Evolutionary conservation across 1,140 invertebrate species (phyloP), one percentile per base, ranked within the genome.

Genomic region (Drosophila jambulina): DNA sequence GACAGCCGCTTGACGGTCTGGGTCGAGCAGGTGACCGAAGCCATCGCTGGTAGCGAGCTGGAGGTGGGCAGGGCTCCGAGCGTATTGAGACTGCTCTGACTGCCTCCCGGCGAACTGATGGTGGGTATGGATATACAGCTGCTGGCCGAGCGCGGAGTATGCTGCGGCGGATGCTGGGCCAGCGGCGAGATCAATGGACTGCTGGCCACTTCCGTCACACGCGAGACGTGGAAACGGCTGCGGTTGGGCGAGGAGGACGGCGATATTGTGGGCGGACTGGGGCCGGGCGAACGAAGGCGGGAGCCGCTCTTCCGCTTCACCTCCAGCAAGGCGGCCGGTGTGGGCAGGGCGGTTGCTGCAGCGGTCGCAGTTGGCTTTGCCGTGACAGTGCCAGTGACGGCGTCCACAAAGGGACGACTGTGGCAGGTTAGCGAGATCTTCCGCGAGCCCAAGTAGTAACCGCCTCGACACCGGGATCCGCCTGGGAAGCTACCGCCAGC

Each of bases 161-260:
- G 69, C 13, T 63, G 70, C 7, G 74, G 78, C 27, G 90, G 90
- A 36, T 77, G 64, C 45, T 83, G 82, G 51, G 78, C 84, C 34
- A 86, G 58, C n/a, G 91, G 91, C 38, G 91, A 92, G 34, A 87
- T 92, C 48, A 91, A 23, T 4, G 91, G 87, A 64, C 91, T 92
- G 34, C 91, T 86, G 34, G 34, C 53, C 27, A 72, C 75, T 67
- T 95, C 94, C 25, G 93, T 83, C 9, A 95, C 94, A 21, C 94
- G 93, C 23, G 94, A 95, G 4, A 95, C 94, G 60, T 95, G 93
- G 78, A 95, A 95, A 25, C 95, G 93, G 80, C 93, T 94, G 60
- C 94, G 93, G 48, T 94, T 95, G 25, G 96, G 95, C 91, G 95
- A 95, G 65, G 95, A 95, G 68, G 95, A 94, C 25, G 96, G 96